Evolutionary conservation across 2,888 invertebrate genomes (phyloP).

Genomic region (Drosophila barbarae): DNA sequence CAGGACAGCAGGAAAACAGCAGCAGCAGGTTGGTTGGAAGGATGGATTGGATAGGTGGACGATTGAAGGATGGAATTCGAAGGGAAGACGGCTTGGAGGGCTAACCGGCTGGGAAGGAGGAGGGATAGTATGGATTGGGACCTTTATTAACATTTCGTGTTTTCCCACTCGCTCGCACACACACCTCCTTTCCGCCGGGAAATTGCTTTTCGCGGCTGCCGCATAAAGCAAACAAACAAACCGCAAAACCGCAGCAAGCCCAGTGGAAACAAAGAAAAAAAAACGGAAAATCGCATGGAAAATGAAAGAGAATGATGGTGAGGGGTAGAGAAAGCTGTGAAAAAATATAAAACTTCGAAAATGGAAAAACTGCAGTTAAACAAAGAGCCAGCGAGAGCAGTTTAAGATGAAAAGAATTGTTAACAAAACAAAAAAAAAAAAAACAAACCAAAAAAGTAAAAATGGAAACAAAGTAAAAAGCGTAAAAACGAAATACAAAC

Average conservation of each 20-base stretch:
- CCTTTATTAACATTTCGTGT: conserved; percentile 39
- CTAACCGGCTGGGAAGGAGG: not conserved
- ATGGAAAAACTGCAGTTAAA: conserved; percentile 30
- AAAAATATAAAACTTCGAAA: conserved; percentile 21
- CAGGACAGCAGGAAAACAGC: not conserved
- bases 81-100: not conserved
- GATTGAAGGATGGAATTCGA: not conserved
- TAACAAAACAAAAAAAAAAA: conserved; percentile 7
- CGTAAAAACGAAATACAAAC: conserved; percentile 4
- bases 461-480: not conserved
- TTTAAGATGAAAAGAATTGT: conserved; percentile 15
- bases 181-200: conserved; percentile 14
- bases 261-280: not conserved
- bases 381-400: conserved; percentile 7
- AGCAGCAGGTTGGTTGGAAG: not conserved
- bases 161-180: conserved; percentile 11
- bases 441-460: conserved; percentile 9
- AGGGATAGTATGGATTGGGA: conserved; percentile 6
- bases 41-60: conserved; percentile 2
- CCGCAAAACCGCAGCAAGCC: conserved; percentile 27
- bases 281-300: conserved; percentile 2
- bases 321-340: not conserved
- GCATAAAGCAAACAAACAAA: conserved; percentile 49
- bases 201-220: conserved; percentile 50
- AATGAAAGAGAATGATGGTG: not conserved